Conservation (phyloP, 2,888 invertebrate genomes). For the Napeogenes inachia region DNA sequence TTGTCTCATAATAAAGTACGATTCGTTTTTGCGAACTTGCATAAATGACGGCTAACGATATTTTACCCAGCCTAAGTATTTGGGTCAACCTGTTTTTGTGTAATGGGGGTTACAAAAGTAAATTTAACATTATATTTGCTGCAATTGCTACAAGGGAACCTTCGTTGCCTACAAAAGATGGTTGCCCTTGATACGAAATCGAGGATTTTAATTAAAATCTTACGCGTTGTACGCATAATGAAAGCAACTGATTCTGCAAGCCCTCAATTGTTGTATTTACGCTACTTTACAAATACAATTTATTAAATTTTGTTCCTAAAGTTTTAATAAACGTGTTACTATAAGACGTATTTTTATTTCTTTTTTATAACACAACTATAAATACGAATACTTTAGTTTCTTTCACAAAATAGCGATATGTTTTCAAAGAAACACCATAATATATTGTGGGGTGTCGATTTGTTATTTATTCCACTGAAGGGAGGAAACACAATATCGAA, state of each 20-base stretch:
- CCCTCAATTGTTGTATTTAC: slow-evolving; percentile 44
- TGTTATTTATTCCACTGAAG: slow-evolving; percentile 73
- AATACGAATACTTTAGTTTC: no score
- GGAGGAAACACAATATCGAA: slow-evolving; percentile 67
- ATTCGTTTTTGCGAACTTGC: slow-evolving; percentile 73
- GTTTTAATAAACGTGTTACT: slow-evolving; percentile 8
- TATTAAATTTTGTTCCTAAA: slow-evolving; percentile 35
- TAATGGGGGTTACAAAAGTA: slow-evolving; percentile 72
- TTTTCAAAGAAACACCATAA: slow-evolving; percentile 63
- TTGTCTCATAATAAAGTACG: slow-evolving; percentile 50
- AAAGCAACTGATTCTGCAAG: slow-evolving; percentile 56
- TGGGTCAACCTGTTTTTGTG: slow-evolving; percentile 76
- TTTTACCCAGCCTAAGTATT: slow-evolving; percentile 70
- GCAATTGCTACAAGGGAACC: slow-evolving; percentile 64
- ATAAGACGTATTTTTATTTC: not conserved
- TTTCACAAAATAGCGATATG: slow-evolving; percentile 41
- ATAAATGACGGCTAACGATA: slow-evolving; percentile 71
- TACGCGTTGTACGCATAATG: slow-evolving; percentile 59
- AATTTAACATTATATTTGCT: slow-evolving; percentile 71
- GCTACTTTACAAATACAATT: slow-evolving; percentile 38
- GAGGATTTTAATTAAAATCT: slow-evolving; percentile 74
- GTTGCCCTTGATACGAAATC: slow-evolving; percentile 62
- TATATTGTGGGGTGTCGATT: slow-evolving; percentile 74
- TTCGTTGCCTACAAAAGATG: slow-evolving; percentile 66
- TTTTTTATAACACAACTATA: not conserved